These are phyloP conservation scores for Desmodus rotundus DNA, from an alignment of 2,113 vertebrate species.

Conservation along the genomic window DNA sequence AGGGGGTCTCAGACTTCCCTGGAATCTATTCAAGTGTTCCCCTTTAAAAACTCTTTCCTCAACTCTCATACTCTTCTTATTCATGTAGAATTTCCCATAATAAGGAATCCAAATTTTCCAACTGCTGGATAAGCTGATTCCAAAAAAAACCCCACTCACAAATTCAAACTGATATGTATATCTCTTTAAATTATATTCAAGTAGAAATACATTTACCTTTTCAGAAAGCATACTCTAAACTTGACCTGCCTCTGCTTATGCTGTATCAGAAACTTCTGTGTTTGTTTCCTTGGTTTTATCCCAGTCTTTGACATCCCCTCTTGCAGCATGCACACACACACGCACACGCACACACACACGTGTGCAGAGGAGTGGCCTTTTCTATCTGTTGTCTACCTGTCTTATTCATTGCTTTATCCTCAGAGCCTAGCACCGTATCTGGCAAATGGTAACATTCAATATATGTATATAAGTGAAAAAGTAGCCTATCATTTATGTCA, in stretches of 20 bases:
- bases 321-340: background rate
- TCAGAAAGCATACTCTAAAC: background rate
- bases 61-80: background rate
- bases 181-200: background rate
- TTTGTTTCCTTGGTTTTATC: background rate
- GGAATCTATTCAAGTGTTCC: background rate
- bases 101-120: background rate
- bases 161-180: background rate
- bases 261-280: background rate
- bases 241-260: background rate
- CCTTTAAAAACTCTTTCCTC: background rate
- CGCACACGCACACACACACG: background rate
- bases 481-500: background rate
- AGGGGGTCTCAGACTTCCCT: background rate
- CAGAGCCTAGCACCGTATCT: background rate
- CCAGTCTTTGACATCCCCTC: background rate
- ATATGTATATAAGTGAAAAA: background rate
- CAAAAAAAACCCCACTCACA: background rate
- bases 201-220: slow-evolving; percentile 3
- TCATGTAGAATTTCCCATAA: background rate
- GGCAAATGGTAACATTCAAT: background rate
- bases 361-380: background rate
- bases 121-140: background rate
- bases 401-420: background rate
- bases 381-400: background rate